Base-by-base conservation (phyloP, 2,113 vertebrate genomes). In the Pteruthius melanotis region DNA sequence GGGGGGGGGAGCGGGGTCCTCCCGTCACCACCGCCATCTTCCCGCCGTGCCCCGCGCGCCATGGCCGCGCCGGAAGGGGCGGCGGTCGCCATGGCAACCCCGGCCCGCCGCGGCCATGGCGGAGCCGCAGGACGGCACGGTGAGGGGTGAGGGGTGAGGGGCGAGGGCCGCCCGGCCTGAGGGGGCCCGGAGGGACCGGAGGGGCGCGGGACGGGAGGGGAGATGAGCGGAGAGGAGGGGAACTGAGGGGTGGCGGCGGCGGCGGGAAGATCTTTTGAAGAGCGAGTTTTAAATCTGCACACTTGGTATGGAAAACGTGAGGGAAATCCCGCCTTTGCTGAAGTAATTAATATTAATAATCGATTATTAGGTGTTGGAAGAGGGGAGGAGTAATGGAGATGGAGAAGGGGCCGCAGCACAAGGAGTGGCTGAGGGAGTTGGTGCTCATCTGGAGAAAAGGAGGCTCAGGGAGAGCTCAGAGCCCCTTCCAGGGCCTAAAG, bases 1-100 rank as follows among this genome's bases (percentile, higher is more conserved):
- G 1, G 7, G 21, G 5, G 3, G 40, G 9, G 1, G 1, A 13
- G 1, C 10, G 7, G 1, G 2, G 1, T 3, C 15, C 27, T 6
- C 74, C 52, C 4, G 16, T 17, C n/a, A 3, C 11, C 42, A 1
- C 40, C 40, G 21, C 80, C 66, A 3, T 22, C 53, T 54, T 91
- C 91, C 88, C 93, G 33, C 12, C 74, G 4, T 24, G 64, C 93
- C 2, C 26, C 47, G 66, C 23, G n/a, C 71, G 5, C 17, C 27
- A 26, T 9, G 16, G 44, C n/a, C 15, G 37, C 7, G 15, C 39
- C 44, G 79, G 54, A 78, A 94, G 89, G 10, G n/a, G 93, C 30
- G 74, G 33, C 40, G 70, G 70, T 49, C 35, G 42, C 80, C 71
- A 70, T 24, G 64, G 88, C 57, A 83, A 70, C 71, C 6, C 56